Percentiles rank a stretch among this genome's conserved stretches.
Conservation (phyloP, 2,797 vertebrate genomes). For the Holocentrus rufus region DNA sequence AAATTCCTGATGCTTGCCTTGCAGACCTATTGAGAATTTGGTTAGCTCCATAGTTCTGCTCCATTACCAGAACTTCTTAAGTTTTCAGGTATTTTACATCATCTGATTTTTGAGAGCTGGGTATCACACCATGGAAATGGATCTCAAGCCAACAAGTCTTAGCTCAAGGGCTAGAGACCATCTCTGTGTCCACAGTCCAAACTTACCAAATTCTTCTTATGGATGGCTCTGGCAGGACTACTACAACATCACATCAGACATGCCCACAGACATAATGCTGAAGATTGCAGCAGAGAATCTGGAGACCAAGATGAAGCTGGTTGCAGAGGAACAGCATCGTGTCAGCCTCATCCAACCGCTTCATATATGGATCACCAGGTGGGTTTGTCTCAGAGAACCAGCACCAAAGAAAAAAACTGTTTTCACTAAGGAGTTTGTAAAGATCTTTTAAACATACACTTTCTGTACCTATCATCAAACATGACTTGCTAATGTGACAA, state of each 20-base stretch:
- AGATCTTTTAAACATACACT: too few relatives aligned
- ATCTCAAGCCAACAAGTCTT: not conserved
- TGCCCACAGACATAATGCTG: constrained; percentile 82
- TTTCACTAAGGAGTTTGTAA: too few relatives aligned
- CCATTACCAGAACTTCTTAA: too few relatives aligned
- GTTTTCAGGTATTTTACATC: not conserved
- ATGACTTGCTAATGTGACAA: too few relatives aligned
- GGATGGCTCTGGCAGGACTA: constrained; percentile 79
- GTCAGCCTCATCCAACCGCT: constrained; percentile 75
- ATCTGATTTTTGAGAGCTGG: not conserved
- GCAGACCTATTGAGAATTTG: not conserved
- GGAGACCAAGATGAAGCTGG: constrained; percentile 59
- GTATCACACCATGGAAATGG: not conserved
- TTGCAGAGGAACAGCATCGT: constrained; percentile 73
- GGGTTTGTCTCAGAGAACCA: too few relatives aligned
- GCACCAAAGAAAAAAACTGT: too few relatives aligned
- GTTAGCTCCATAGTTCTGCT: not conserved
- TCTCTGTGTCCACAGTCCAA: not conserved
- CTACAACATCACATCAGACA: constrained; percentile 84
- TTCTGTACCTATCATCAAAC: too few relatives aligned
- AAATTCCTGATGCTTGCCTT: constrained; percentile 11
- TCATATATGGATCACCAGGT: constrained; percentile 93
- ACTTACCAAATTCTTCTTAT: not conserved
- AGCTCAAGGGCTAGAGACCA: too few relatives aligned
- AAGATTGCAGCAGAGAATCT: constrained; percentile 88